Percentiles rank a stretch among this genome's conserved stretches.
These are phyloP conservation scores for Dasypogon diadema DNA, from an alignment of 2,888 invertebrate species.

Conservation along the genomic window DNA sequence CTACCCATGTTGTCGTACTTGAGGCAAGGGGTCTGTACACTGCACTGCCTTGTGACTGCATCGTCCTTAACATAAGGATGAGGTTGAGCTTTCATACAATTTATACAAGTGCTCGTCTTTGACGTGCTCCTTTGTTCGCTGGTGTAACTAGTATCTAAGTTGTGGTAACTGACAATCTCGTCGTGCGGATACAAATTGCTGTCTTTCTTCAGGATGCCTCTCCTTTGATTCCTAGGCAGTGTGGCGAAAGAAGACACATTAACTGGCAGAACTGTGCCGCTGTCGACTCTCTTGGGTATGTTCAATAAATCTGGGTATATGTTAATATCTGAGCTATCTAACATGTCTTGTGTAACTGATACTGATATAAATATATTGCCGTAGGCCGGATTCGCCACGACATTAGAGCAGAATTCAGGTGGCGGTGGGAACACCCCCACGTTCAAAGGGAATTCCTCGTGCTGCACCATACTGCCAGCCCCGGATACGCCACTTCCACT, in stretches of 20 bases:
- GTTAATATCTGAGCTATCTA: conserved; percentile 72
- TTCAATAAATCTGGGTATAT: conserved; percentile 86
- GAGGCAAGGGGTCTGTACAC: conserved; percentile 65
- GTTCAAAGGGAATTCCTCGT: conserved; percentile 69
- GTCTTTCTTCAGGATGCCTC: conserved; percentile 68
- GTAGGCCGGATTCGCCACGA: conserved; percentile 67
- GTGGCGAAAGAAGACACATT: conserved; percentile 69
- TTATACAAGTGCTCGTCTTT: conserved; percentile 59
- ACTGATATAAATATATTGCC: conserved; percentile 88
- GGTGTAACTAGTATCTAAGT: conserved; percentile 64
- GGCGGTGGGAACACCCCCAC: conserved; percentile 71
- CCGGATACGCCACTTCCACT: conserved; percentile 37
- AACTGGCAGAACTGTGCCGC: conserved; percentile 61
- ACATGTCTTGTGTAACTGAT: conserved; percentile 79
- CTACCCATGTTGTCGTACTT: conserved; percentile 93
- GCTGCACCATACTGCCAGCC: conserved; percentile 37
- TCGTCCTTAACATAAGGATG: conserved; percentile 56
- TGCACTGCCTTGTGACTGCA: conserved; percentile 35
- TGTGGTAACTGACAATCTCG: conserved; percentile 68
- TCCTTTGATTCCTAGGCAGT: conserved; percentile 68
- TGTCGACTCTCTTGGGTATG: conserved; percentile 73
- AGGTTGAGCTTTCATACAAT: conserved; percentile 60
- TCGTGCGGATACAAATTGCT: conserved; percentile 67
- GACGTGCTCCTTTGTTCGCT: conserved; percentile 60
- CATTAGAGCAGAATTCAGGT: conserved; percentile 72